These are phyloP conservation scores for Hesperia comma DNA, from an alignment of 2,888 invertebrate species.

Conservation along the genomic window DNA sequence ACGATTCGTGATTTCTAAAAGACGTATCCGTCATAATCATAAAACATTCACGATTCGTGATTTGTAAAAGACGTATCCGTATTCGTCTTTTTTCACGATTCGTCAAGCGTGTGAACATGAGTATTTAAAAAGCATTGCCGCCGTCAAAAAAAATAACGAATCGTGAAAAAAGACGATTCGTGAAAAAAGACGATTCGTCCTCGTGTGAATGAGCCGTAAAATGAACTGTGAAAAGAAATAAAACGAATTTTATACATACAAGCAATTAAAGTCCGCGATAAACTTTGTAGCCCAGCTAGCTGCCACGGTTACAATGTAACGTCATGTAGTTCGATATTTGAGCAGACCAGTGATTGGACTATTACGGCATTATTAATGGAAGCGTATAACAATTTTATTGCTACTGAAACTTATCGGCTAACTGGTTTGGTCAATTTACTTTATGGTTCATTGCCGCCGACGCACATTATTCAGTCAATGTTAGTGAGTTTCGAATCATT, in stretches of 20 bases:
- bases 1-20: no score
- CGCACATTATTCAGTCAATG: conserved; percentile 16
- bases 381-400: conserved; percentile 26
- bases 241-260: background rate
- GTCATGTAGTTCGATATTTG: background rate
- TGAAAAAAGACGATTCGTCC: no score
- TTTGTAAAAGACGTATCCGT: no score
- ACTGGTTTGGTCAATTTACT: conserved; percentile 27
- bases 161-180: no score
- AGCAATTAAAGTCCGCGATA: background rate
- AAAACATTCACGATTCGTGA: no score
- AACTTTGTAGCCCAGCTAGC: background rate
- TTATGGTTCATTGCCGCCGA: conserved; percentile 33
- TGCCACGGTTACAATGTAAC: background rate
- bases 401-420: conserved; percentile 29
- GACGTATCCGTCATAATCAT: no score
- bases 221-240: no score
- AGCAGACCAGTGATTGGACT: conserved; percentile 8
- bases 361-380: conserved; percentile 22
- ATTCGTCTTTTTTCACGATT: no score
- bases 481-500: conserved; percentile 7
- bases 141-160: no score
- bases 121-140: no score
- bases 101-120: no score
- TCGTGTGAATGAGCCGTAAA: no score